phyloP scores from a whole-genome alignment of 2,113 vertebrate species.

The Triplophysa dalaica region DNA sequence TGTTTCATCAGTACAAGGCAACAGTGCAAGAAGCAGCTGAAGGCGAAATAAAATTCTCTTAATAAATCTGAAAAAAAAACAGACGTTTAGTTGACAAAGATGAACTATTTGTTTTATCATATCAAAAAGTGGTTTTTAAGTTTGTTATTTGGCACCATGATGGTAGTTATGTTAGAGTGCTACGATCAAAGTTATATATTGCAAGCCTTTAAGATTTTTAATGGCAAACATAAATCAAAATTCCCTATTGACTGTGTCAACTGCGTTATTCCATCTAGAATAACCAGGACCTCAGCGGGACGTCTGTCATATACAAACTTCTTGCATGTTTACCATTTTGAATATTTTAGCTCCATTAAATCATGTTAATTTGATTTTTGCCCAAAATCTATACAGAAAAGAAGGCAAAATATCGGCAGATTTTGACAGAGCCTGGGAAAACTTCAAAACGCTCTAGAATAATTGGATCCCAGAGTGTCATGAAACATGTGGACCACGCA shows the following conservation, averaged over 20 bases:
- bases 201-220: background rate
- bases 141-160: background rate
- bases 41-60: constrained; percentile 20
- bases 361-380: background rate
- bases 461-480: constrained; percentile 48
- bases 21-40: background rate
- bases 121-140: background rate
- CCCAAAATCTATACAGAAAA: background rate
- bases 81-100: constrained; percentile 24
- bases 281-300: background rate
- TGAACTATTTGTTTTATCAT: constrained; percentile 3
- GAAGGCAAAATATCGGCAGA: background rate
- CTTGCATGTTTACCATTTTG: background rate
- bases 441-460: constrained; percentile 42
- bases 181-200: background rate
- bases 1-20: constrained; percentile 43
- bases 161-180: background rate
- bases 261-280: background rate
- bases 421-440: background rate
- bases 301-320: background rate
- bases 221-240: constrained; percentile 23
- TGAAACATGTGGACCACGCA: constrained; percentile 30
- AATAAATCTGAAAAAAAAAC: constrained; percentile 30
- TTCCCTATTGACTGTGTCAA: constrained; percentile 26
- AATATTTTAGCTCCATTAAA: too few relatives aligned